A percentile compares a stretch with the other conserved stretches of the same genome.
Conservation (phyloP, 1,140 invertebrate genomes). For the Coptotermes formosanus region DNA sequence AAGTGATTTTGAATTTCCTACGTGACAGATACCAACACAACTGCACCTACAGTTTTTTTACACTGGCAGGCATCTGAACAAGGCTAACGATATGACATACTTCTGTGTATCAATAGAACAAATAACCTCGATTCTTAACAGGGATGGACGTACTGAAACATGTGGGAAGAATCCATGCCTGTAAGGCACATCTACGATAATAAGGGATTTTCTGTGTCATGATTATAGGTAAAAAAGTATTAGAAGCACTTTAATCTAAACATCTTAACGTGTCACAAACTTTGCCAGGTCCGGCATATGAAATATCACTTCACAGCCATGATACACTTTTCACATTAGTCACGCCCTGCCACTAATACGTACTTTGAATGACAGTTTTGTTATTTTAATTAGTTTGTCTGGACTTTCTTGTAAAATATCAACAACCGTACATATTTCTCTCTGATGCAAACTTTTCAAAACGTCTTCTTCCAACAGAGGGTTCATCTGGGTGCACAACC, state of each 20-base stretch:
- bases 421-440: conserved; percentile 55
- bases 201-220: not conserved
- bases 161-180: not conserved
- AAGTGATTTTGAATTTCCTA: not conserved
- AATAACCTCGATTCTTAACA: too few relatives aligned
- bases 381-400: conserved; percentile 46
- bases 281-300: not conserved
- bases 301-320: not conserved
- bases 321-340: not conserved
- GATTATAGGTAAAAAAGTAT: not conserved
- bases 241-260: not conserved
- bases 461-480: conserved; percentile 47
- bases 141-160: too few relatives aligned
- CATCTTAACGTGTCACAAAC: not conserved
- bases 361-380: conserved; percentile 51
- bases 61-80: not conserved
- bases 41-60: not conserved
- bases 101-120: not conserved
- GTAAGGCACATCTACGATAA: too few relatives aligned
- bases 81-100: not conserved
- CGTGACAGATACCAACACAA: not conserved
- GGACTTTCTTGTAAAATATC: conserved; percentile 59
- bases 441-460: conserved; percentile 51
- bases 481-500: conserved; percentile 29
- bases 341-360: not conserved